Percentiles rank a stretch among this genome's conserved stretches.
Evolutionary conservation across 2,113 vertebrate genomes (phyloP).

Genomic region (Odontesthes bonariensis): DNA sequence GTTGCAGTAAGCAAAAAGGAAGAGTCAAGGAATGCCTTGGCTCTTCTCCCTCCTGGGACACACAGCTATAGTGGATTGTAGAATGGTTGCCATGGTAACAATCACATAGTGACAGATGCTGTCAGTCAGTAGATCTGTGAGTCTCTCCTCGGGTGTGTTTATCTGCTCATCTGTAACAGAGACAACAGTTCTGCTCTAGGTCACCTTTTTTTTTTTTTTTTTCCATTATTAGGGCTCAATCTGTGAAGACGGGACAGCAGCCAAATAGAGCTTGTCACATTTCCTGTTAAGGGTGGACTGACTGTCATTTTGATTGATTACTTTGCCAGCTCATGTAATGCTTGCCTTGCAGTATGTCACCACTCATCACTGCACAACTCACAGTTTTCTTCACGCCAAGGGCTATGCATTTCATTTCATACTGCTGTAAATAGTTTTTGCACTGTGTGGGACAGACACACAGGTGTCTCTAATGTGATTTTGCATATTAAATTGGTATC

Average conservation of each 20-base stretch:
- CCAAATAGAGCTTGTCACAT: slow-evolving; percentile 63
- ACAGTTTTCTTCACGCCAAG: slow-evolving; percentile 7
- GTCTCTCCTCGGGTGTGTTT: slow-evolving; percentile 12
- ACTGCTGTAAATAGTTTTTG: slow-evolving; percentile 12
- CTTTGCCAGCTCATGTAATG: slow-evolving; percentile 58
- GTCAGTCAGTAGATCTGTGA: slow-evolving; percentile 49
- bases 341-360: slow-evolving; percentile 68
- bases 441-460: slow-evolving; percentile 8
- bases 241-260: slow-evolving; percentile 36
- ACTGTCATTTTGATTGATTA: slow-evolving; percentile 78
- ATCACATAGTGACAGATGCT: slow-evolving; percentile 62
- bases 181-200: slow-evolving; percentile 55
- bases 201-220: slow-evolving; percentile 53
- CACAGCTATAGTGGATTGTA: slow-evolving; percentile 23
- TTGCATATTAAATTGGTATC: neutral
- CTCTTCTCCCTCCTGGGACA: slow-evolving; percentile 50
- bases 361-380: slow-evolving; percentile 34
- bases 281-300: slow-evolving; percentile 45
- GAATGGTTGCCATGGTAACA: slow-evolving; percentile 64
- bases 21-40: slow-evolving; percentile 52
- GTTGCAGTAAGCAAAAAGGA: slow-evolving; percentile 46
- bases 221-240: slow-evolving; percentile 54
- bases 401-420: slow-evolving; percentile 9
- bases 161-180: slow-evolving; percentile 45
- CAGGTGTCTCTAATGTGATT: neutral